phyloP scores from a whole-genome alignment of 2,113 vertebrate genomes.

The Eudyptes chrysolophus region DNA sequence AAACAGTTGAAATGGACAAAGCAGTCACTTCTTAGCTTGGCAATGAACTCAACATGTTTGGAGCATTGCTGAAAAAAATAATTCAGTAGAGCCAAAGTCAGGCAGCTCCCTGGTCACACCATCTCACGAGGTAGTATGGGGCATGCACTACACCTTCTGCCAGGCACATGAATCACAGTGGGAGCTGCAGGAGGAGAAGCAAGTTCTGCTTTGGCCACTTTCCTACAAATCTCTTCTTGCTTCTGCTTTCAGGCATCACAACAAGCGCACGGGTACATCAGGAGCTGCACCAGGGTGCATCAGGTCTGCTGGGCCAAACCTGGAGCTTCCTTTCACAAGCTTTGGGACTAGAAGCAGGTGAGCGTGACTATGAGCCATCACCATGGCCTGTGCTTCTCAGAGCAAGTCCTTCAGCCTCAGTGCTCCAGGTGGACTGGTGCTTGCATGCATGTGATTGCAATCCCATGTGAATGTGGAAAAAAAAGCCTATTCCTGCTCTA shows the following conservation, averaged over 20 bases:
- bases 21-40: neutral
- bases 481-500: neutral
- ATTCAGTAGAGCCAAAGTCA: neutral
- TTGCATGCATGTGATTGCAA: fast-evolving
- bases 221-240: neutral
- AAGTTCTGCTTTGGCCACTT: neutral
- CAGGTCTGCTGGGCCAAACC: neutral
- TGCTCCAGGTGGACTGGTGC: neutral
- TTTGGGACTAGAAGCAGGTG: neutral
- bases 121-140: neutral
- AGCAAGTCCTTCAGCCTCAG: neutral
- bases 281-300: neutral
- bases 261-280: fast-evolving
- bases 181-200: neutral
- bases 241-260: neutral
- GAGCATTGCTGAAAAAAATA: neutral
- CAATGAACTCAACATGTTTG: neutral
- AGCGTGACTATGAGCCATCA: neutral
- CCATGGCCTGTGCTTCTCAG: neutral
- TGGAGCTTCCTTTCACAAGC: neutral
- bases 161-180: neutral
- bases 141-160: neutral
- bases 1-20: neutral
- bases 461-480: neutral
- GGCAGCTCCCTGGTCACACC: neutral